Base-by-base conservation (phyloP, 2,113 vertebrate species). In the Austrofundulus limnaeus region DNA sequence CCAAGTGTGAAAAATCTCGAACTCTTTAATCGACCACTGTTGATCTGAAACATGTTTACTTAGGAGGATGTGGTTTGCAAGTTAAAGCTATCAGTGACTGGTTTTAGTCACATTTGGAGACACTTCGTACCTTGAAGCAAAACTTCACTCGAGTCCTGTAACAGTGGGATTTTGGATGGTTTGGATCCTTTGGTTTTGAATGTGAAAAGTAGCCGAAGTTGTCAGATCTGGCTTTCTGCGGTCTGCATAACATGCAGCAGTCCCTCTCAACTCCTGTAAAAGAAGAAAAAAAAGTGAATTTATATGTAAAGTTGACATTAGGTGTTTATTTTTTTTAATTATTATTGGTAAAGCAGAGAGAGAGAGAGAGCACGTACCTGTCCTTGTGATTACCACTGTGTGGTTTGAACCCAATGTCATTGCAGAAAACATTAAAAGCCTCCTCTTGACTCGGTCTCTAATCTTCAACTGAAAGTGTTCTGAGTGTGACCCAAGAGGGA, bases 321-420 rank as follows among this genome's bases (percentile, higher is more conserved):
- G 41, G 15, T 19, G n/a, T 2, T 10, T n/a, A 45, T 4, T 28
- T 3, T 28, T 28, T 28, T 28, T 28, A 28, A 7, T 28, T 3
- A 28, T n/a, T n/a, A n/a, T n/a, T n/a, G n/a, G n/a, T n/a, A n/a
- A n/a, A n/a, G n/a, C n/a, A n/a, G n/a, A n/a, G n/a, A n/a, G n/a
- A n/a, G n/a, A 34, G 62, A n/a, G 31, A 39, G 14, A 45, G 51
- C n/a, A 83, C 90, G 3, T 90, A 92, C 92, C 91, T 87, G 74
- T 76, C 24, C 74, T 47, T 43, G 83, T 70, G 52, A 37, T 46
- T 46, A 57, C 66, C 38, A 72, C 57, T 15, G 60, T 25, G 34
- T 58, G 72, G 14, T 87, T 72, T 82, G 85, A 89, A 67, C 72
- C 81, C 20, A 71, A 77, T 80, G 80, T 88, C 90, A 92, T 91